phyloP scores from a whole-genome alignment of 2,797 vertebrate species.

The Fistularia tabacaria region DNA sequence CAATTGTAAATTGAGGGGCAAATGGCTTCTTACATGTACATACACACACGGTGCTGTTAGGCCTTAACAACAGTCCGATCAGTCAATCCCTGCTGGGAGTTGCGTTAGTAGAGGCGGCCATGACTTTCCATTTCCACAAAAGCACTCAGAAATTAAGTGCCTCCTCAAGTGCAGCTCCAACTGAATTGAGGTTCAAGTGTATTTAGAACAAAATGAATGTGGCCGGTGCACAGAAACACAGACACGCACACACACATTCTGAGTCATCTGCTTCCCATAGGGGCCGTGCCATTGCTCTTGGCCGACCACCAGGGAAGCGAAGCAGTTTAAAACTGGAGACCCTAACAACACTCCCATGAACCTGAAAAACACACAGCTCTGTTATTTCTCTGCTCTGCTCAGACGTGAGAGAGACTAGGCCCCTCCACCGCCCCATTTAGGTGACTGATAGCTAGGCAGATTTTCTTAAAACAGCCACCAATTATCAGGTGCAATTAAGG shows the following conservation, averaged over 20 bases:
- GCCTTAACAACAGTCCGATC: slow-evolving; percentile 11
- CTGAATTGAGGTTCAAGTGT: slow-evolving; percentile 35
- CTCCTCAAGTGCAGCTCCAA: slow-evolving; percentile 21
- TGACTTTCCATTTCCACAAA: slow-evolving; percentile 39
- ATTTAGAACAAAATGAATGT: slow-evolving; percentile 48
- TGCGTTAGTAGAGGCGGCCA: slow-evolving; percentile 3
- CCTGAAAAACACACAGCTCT: slow-evolving; percentile 50
- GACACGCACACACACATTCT: slow-evolving; percentile 11
- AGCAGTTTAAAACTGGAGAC: slow-evolving; percentile 34
- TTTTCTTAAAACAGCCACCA: slow-evolving; percentile 69
- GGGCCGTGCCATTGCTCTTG: slow-evolving; percentile 39
- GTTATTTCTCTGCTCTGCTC: slow-evolving; percentile 18
- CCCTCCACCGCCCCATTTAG: slow-evolving; percentile 52
- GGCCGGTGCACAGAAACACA: slow-evolving; percentile 32
- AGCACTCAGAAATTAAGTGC: slow-evolving; percentile 38
- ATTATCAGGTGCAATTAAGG: slow-evolving; percentile 69
- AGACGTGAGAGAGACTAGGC: slow-evolving; percentile 36
- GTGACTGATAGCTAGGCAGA: slow-evolving; percentile 66
- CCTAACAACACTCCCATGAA: slow-evolving; percentile 38
- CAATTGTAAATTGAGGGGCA: slow-evolving; percentile 5
- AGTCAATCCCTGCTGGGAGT: slow-evolving; percentile 2
- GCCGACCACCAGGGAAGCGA: slow-evolving; percentile 55
- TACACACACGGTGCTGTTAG: not conserved
- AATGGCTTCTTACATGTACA: not conserved
- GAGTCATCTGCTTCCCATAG: slow-evolving; percentile 49